These are phyloP conservation scores for Drosophila ustulata DNA, from an alignment of 2,888 invertebrate species.

Conservation along the genomic window DNA sequence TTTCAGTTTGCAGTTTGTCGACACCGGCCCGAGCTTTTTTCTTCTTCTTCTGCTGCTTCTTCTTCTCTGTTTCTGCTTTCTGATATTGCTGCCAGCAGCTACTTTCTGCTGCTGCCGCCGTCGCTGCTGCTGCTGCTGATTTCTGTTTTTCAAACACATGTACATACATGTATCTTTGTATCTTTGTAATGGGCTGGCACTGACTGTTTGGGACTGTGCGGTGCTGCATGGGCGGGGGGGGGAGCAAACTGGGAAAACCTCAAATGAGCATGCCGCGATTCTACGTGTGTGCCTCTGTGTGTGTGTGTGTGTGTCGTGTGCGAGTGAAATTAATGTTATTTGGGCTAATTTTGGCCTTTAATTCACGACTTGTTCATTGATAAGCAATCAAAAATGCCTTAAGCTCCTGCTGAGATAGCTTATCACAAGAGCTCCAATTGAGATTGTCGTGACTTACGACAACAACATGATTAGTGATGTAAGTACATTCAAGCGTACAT, in stretches of 20 bases:
- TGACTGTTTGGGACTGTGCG: background rate
- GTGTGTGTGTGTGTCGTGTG: slow-evolving; percentile 2
- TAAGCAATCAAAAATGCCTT: slow-evolving; percentile 43
- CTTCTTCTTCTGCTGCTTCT: background rate
- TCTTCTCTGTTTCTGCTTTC: slow-evolving; percentile 18
- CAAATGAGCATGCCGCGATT: slow-evolving; percentile 27
- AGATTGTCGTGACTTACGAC: slow-evolving; percentile 23
- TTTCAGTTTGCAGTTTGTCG: slow-evolving; percentile 55
- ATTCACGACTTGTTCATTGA: slow-evolving; percentile 31
- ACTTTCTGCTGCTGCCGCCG: slow-evolving; percentile 24
- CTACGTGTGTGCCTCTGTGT: background rate
- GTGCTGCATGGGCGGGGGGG: slow-evolving; percentile 16
- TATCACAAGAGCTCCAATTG: slow-evolving; percentile 41
- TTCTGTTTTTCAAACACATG: slow-evolving; percentile 47
- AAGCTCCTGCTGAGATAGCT: slow-evolving; percentile 35
- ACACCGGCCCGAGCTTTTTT: slow-evolving; percentile 47
- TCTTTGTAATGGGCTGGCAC: slow-evolving; percentile 1
- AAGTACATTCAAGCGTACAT: slow-evolving; percentile 8
- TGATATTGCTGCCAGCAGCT: slow-evolving; percentile 22
- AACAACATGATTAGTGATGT: slow-evolving; percentile 13
- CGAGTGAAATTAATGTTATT: slow-evolving; percentile 24
- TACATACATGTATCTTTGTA: background rate
- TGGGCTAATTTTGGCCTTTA: slow-evolving; percentile 43
- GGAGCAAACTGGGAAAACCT: slow-evolving; percentile 29
- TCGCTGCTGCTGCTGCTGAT: slow-evolving; percentile 22